Percentiles rank a stretch among this genome's conserved stretches.
These are phyloP conservation scores for Champsocephalus esox DNA, from an alignment of 2,797 vertebrate genomes.

Conservation along the genomic window DNA sequence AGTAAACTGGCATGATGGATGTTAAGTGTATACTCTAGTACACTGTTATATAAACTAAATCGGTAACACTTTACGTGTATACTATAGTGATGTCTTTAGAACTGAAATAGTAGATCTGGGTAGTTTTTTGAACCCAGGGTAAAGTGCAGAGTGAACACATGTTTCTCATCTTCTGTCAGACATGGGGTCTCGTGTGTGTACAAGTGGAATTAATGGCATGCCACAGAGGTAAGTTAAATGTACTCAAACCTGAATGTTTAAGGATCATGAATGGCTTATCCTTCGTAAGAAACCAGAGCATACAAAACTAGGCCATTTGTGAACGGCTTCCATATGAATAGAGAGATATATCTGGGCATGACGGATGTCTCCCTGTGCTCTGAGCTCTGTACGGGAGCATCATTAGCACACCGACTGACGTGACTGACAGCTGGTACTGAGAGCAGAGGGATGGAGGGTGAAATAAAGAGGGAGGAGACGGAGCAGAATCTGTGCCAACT, in stretches of 20 bases:
- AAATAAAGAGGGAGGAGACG: conserved; percentile 66
- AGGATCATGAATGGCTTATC: conserved; percentile 25
- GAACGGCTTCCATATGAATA: conserved; percentile 46
- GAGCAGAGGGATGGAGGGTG: conserved; percentile 70
- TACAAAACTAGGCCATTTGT: conserved; percentile 53
- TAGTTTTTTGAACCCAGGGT: conserved; percentile 22
- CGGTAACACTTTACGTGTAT: background rate
- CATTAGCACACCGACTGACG: conserved; percentile 77
- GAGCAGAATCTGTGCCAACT: conserved; percentile 78
- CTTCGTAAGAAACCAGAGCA: conserved; percentile 12
- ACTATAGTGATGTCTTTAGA: background rate
- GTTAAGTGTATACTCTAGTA: background rate
- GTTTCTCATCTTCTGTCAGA: conserved; percentile 14
- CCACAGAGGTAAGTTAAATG: background rate
- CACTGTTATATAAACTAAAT: conserved; percentile 20
- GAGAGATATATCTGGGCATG: conserved; percentile 59
- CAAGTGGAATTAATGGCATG: conserved; percentile 16
- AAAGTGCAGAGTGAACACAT: conserved; percentile 8
- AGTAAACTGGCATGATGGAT: background rate
- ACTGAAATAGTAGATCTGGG: conserved; percentile 22
- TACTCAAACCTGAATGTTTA: conserved; percentile 32
- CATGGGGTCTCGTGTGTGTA: background rate
- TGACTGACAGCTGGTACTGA: conserved; percentile 77
- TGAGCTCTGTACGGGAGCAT: conserved; percentile 61
- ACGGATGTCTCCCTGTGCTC: conserved; percentile 57